These are phyloP conservation scores for Steromphala cineraria DNA, from an alignment of 2,888 invertebrate species.

Conservation along the genomic window DNA sequence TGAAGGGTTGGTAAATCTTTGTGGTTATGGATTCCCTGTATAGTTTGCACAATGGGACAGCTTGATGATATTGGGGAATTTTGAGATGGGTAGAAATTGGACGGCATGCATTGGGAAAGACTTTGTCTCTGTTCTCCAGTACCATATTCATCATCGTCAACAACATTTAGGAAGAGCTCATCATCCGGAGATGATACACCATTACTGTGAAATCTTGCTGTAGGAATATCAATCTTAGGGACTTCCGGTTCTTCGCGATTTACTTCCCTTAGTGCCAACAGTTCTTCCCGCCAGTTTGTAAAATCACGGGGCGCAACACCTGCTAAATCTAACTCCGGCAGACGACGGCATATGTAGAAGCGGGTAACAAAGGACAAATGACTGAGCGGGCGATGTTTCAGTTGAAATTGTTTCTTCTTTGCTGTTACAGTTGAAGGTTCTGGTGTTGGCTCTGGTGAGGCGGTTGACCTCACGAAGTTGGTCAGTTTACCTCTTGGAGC, in stretches of 20 bases:
- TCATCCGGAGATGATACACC: not conserved
- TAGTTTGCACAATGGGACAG: not conserved
- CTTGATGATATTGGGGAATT: not conserved
- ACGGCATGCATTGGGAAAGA: not conserved
- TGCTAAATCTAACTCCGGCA: conserved; percentile 49
- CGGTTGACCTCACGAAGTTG: not conserved
- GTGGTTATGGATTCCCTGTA: no score
- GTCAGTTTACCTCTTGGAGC: conserved; percentile 29
- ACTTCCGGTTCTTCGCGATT: not conserved
- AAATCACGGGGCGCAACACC: conserved; percentile 42
- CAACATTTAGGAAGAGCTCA: no score
- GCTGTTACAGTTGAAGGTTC: not conserved
- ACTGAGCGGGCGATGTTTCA: conserved; percentile 51
- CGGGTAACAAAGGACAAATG: conserved; percentile 64
- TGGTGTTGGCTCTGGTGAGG: not conserved
- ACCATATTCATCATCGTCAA: not conserved
- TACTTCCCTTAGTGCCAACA: conserved; percentile 9
- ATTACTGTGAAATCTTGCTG: not conserved
- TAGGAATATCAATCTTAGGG: no score
- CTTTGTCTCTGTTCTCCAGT: no score
- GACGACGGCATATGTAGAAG: conserved; percentile 52
- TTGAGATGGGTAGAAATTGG: not conserved
- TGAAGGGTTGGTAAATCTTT: not conserved
- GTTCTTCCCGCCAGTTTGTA: conserved; percentile 26
- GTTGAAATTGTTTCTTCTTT: conserved; percentile 27